phyloP scores from a whole-genome alignment of 2,888 invertebrate species.

The Drosophila subquinaria region DNA sequence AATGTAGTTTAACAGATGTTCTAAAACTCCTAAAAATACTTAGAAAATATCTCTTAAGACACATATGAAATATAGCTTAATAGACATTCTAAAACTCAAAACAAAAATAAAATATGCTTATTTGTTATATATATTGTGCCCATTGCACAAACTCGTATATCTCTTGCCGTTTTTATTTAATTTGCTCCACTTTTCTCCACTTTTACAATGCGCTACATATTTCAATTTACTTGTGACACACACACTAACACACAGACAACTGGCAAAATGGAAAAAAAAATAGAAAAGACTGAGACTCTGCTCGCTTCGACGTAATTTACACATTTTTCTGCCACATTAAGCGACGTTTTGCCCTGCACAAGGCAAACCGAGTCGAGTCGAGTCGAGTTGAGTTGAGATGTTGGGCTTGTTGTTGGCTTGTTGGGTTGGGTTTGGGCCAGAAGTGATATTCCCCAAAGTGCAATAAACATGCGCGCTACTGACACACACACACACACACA shows the following conservation, averaged over 20 bases:
- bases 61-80: not conserved
- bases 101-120: not conserved
- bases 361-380: conserved; percentile 28
- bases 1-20: not conserved
- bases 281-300: conserved; percentile 8
- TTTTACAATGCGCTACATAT: conserved; percentile 67
- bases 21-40: not conserved
- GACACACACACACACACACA: conserved; percentile 39
- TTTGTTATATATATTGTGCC: conserved; percentile 18
- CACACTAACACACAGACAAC: conserved; percentile 14
- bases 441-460: conserved; percentile 75
- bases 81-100: not conserved
- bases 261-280: conserved; percentile 4
- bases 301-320: conserved; percentile 72
- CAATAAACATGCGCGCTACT: conserved; percentile 78
- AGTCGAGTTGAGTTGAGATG: conserved; percentile 30
- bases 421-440: conserved; percentile 49
- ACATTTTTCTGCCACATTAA: conserved; percentile 82
- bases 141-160: conserved; percentile 38
- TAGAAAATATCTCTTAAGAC: not conserved
- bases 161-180: conserved; percentile 75
- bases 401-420: conserved; percentile 36
- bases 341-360: conserved; percentile 62
- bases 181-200: conserved; percentile 68
- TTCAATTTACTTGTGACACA: conserved; percentile 72